Base-by-base conservation (phyloP, 2,888 invertebrate genomes). In the Yponomeuta evonymella region DNA sequence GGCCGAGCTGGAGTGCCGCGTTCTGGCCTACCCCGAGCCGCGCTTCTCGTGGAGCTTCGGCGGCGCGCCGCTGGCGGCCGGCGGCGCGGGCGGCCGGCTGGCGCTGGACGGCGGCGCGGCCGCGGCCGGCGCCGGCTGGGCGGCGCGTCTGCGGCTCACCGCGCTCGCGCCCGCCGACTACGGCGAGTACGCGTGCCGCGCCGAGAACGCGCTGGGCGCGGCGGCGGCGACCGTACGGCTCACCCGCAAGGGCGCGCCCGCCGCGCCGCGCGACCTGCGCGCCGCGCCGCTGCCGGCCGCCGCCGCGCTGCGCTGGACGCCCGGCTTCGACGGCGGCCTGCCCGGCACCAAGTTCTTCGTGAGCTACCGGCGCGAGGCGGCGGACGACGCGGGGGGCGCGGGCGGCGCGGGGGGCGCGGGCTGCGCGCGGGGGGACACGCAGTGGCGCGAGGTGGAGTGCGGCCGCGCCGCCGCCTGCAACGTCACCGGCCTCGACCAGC, bases 21-120 rank as follows among this genome's bases (percentile, higher is more conserved):
- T 98, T 15, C 97, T 97, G 81, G 97, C 98, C 0, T 98, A 97
- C 86, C 98, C 98, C 0, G 96, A 97, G 79, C 98, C 98, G 0
- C 97, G 97, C 81, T 97, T 98, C 86, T 97, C 97, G 79, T 98
- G 98, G 98, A 96, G 95, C 58, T 94, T 95, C 8, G 96, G 96
- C 83, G 92, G 94, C 0, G 94, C 96, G 0, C 95, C 96, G 0
- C 84, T 97, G 65, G 95, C 95, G 74, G 95, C 79, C 96, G 96
- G 0, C 97, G 97, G 80, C 97, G 97, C 84, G 96, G 97, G 97
- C 79, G 96, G 96, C 0, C 97, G 97, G 80, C 97, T 97, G 84
- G 96, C 97, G 80, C 96, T 97, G 67, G 96, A 95, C 77, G 43
- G 8, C 43, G 43, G 8, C 15, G 3, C 6, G 51, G 51, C 12